Evolutionary conservation across 2,113 vertebrate genomes (phyloP), one percentile per base, ranked within the genome.

Genomic region (Cyanoderma ruficeps): DNA sequence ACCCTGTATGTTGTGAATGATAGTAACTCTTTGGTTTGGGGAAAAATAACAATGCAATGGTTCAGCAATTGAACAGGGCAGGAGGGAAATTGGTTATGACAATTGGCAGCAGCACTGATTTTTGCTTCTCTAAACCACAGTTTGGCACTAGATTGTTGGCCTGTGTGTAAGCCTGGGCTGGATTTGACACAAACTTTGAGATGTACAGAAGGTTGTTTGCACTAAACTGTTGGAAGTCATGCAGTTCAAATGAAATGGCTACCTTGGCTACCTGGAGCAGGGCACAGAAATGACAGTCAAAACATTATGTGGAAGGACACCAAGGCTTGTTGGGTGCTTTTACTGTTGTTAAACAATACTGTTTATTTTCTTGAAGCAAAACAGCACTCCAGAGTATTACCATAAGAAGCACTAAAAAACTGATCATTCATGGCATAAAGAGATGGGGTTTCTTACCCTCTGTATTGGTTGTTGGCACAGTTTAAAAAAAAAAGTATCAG

Each of bases 391-490:
- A 74, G 88, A 89, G 30, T 68, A 80, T 75, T 77, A 13, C 27
- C 20, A 2, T 10, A 30, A 59, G 47, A 83, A 89, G 68, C 93
- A 53, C 39, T 75, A 72, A 83, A 74, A 60, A 57, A 4, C 76
- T 95, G 75, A 77, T 94, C 93, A 84, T 89, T 92, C 44, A 21
- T 76, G 49, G 5, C 6, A 1, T 44, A 19, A 13, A 59, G 17
- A 13, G 41, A 37, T 87, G 39, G 9, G 14, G 0, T 4, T 23
- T 41, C 72, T 63, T 60, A 46, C 35, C 12, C 20, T 37, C 59
- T 94, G 25, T 86, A 89, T 69, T 78, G 61, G 56, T 50, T 85
- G 69, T 92, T 97, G 81, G 49, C 83, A 37, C 87, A 92, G 42
- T 72, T 88, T 15, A 3, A 13, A 27, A 67, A 44, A 31, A 67